Evolutionary conservation across 2,113 vertebrate genomes (phyloP), one percentile per base, ranked within the genome.

Genomic region (Stigmatopora argus): DNA sequence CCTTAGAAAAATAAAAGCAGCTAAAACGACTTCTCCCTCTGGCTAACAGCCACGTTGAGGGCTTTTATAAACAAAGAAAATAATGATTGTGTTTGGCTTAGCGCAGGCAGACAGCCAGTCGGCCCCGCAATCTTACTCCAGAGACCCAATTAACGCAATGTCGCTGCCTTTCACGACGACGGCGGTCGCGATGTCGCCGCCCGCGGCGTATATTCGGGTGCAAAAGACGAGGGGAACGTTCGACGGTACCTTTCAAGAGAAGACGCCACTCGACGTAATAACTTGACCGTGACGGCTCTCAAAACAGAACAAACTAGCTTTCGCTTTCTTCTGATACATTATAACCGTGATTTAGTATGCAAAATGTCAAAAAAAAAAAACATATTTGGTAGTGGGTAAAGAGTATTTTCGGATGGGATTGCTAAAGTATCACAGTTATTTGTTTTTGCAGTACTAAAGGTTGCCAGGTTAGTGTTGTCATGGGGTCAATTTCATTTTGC

Each of bases 121-220:
- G 77, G 76, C 75, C 64, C 67, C 35, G 64, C 18, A 35, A 64
- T 71, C 76, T 79, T 63, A 82, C 82, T 82, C 85, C 69, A 74
- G 86, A 84, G 86, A 87, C 83, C 85, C 73, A 87, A 87, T 89
- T 86, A 87, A 86, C 75, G 78, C 66, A 83, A 82, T 70, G 21
- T 72, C 3, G 38, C 73, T 79, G 69, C 85, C 74, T 68, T 86
- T 83, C 77, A 73, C 59, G 70, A 67, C 45, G 72, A 72, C 70
- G 76, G 57, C 60, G 72, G 65, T 49, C 17, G 23, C 64, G 57
- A 57, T 72, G 65, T 44, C n/a, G 23, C 66, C 49, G n/a, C 59
- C 13, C 2, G 23, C 34, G 44, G 75, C 45, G 19, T 44, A 58
- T 69, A 44, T 48, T 60, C 46, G 59, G 56, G 71, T 26, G 69